These are phyloP conservation scores for Pangasius larnaudii DNA, from an alignment of 2,797 vertebrate species.

Conservation along the genomic window DNA sequence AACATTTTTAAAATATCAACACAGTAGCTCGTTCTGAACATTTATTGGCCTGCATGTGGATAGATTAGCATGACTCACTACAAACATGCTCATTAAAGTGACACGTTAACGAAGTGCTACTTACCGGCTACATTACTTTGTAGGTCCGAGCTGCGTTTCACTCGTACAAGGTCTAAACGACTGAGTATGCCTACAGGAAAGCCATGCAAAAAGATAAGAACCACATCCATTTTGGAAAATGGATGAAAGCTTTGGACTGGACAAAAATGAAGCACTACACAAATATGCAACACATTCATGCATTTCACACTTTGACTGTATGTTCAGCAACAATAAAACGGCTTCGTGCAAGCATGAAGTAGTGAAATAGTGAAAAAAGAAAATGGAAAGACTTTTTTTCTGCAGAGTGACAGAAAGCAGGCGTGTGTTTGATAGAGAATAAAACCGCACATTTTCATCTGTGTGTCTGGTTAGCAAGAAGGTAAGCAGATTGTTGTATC, in stretches of 20 bases:
- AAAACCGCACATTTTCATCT: background rate
- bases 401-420: background rate
- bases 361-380: background rate
- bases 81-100: background rate
- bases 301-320: background rate
- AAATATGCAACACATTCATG: background rate
- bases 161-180: constrained; percentile 13
- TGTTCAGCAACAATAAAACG: background rate
- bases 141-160: background rate
- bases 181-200: constrained; percentile 24
- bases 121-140: background rate
- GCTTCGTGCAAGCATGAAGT: background rate
- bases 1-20: background rate
- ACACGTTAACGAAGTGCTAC: constrained; percentile 7
- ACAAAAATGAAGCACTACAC: background rate
- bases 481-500: too few relatives aligned
- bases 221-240: constrained; percentile 35
- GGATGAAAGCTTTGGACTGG: constrained; percentile 18
- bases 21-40: background rate
- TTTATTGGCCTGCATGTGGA: background rate
- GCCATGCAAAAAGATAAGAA: constrained; percentile 42
- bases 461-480: too few relatives aligned
- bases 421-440: background rate
- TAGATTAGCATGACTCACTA: background rate
- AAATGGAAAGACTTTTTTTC: background rate